Conservation (phyloP, 2,113 vertebrate genomes). For the Saguinus imperator region DNA sequence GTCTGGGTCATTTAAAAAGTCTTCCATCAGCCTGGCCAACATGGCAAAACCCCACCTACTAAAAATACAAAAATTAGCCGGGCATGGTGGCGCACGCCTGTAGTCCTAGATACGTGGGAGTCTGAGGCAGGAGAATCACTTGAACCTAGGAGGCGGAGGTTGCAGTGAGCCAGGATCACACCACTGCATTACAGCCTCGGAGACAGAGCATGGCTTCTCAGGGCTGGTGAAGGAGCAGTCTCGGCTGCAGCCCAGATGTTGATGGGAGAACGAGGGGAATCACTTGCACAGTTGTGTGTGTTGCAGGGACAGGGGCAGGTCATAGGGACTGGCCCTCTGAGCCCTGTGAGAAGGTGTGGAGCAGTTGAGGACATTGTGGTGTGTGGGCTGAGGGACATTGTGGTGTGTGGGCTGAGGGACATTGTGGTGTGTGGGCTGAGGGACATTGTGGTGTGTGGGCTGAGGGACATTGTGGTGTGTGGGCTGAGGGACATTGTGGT, state of each 20-base stretch:
- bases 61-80: no score
- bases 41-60: no score
- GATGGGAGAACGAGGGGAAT: rapidly evolving
- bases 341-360: neutral
- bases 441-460: neutral
- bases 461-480: neutral
- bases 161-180: no score
- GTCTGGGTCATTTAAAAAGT: neutral
- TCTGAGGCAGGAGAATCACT: no score
- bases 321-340: neutral
- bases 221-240: neutral
- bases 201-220: neutral
- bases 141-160: no score
- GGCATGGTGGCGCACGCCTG: no score
- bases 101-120: no score
- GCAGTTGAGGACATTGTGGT: neutral
- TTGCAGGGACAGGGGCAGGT: neutral
- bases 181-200: no score
- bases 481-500: neutral
- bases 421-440: no score
- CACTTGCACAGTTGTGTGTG: neutral
- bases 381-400: neutral
- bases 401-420: neutral
- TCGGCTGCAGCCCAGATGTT: neutral
- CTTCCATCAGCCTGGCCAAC: neutral